Evolutionary conservation across 2,797 vertebrate species (phyloP).

Genomic region (Labroides dimidiatus): DNA sequence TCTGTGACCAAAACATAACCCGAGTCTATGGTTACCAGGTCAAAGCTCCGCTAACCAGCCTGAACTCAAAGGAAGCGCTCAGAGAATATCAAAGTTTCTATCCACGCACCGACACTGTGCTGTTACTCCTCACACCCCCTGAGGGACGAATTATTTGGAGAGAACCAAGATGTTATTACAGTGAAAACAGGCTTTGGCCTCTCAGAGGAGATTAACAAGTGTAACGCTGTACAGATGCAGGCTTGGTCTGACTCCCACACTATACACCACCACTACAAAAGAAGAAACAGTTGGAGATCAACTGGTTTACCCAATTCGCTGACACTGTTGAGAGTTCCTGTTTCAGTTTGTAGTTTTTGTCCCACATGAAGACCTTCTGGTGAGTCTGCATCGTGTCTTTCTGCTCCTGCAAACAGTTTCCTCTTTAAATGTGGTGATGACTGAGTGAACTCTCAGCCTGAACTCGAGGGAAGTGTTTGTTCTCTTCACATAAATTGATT

Average conservation of each 20-base stretch:
- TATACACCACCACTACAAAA: not conserved
- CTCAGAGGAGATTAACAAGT: not conserved
- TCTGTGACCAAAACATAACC: not conserved
- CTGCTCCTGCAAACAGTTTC: not conserved
- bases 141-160: not conserved
- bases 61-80: not conserved
- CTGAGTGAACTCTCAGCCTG: not conserved
- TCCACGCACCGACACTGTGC: not conserved
- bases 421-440: not conserved
- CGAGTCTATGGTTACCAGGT: not conserved
- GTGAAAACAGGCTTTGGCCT: conserved; percentile 5
- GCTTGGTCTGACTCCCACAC: not conserved
- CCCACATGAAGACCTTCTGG: not conserved
- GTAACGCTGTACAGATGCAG: conserved; percentile 1
- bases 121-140: not conserved
- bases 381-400: not conserved
- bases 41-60: not conserved
- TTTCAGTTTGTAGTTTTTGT: not conserved
- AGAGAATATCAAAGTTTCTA: not conserved
- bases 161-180: not conserved
- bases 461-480: not conserved
- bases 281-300: not conserved
- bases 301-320: not conserved
- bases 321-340: not conserved
- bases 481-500: conserved; percentile 1